Base-by-base conservation (phyloP, 2,888 invertebrate species). In the Sturmia bella region DNA sequence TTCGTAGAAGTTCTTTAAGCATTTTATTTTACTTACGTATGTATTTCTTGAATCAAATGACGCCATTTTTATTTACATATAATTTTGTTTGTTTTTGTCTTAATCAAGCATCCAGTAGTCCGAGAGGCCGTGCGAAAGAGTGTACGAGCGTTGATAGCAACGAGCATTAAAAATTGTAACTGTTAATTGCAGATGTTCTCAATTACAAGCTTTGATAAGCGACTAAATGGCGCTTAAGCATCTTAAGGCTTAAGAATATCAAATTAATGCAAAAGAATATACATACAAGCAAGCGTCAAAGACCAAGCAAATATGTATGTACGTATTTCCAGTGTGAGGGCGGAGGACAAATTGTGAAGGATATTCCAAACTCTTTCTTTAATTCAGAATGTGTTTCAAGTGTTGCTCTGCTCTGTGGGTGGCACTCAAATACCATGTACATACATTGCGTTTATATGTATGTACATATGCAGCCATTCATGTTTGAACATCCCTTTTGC, bases 161-260 rank as follows among this genome's bases (percentile, higher is more conserved):
- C 74, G 57, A 82, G 81, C 77, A 74, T 69, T 82, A 61, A 74
- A 70, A 78, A 78, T 70, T 82, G 77, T 82, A 83, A 84, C 85
- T 86, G 87, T 89, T 89, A 89, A 88, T 88, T 88, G 86, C 87
- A 86, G 83, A 75, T 85, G 74, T 83, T 83, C 69, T 86, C 89
- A 88, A 88, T 89, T 88, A 87, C 86, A 87, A 74, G 78, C 74
- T 63, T 41, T 83, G 80, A 77, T 80, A 80, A 77, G 80, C 73
- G 83, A 77, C 76, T 80, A 79, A 83, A 80, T 80, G 83, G 83
- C 77, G 83, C 80, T 83, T 73, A 80, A 82, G 78, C 70, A 59
- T 82, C 78, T 82, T 76, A 54, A 82, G 82, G 78, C 82, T 82
- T 70, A 82, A 66, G 74, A 68, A 82, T 82, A 75, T 74, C 59